These are phyloP conservation scores for Xestia rhomboidea DNA, from an alignment of 2,888 invertebrate species.

Conservation along the genomic window DNA sequence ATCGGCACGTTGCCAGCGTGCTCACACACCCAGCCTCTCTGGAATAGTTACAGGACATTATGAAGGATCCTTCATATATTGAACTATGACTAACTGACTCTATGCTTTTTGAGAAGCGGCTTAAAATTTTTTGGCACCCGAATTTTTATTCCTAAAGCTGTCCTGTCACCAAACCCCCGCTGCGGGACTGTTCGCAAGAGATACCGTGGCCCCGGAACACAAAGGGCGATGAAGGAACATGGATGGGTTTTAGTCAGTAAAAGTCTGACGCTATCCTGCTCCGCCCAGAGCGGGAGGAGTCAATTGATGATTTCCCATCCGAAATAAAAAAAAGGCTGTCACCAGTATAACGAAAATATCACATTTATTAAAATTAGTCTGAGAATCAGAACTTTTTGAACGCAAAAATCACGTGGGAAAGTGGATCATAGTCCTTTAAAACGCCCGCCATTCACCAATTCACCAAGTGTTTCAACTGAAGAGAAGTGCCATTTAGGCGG, in stretches of 20 bases:
- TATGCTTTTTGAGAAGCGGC: background rate
- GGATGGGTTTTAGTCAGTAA: no score
- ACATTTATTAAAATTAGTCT: background rate
- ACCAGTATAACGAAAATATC: background rate
- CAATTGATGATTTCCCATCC: no score
- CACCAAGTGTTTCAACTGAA: background rate
- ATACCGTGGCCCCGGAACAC: no score
- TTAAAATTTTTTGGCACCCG: background rate
- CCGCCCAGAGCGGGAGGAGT: no score
- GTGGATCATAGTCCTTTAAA: no score
- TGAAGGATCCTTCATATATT: background rate
- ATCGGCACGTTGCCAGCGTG: slow-evolving; percentile 79
- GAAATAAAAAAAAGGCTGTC: no score
- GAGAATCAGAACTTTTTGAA: background rate
- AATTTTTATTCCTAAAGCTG: background rate
- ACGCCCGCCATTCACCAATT: background rate
- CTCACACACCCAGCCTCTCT: slow-evolving; percentile 88
- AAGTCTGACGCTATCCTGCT: no score
- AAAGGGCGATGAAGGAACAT: no score
- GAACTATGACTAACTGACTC: background rate
- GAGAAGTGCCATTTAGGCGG: background rate
- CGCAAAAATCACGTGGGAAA: background rate
- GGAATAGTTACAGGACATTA: slow-evolving; percentile 34
- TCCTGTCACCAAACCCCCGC: no score
- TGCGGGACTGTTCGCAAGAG: no score